Percentiles rank a stretch among this genome's conserved stretches.
These are phyloP conservation scores for Chrysolina oricalcia DNA, from an alignment of 2,888 invertebrate species.

Conservation along the genomic window DNA sequence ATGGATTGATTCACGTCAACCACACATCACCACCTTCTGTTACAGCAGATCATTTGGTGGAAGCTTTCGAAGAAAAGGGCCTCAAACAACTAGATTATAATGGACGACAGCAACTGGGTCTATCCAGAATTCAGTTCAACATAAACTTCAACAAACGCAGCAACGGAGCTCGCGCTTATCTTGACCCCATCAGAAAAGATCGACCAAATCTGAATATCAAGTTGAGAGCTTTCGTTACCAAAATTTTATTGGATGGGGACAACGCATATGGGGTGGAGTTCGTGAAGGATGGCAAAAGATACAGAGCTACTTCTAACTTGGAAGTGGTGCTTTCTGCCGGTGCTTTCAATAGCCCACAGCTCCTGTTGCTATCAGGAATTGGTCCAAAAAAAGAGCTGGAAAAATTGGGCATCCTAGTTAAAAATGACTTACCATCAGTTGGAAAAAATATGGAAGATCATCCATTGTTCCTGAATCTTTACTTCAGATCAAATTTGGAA, in stretches of 20 bases:
- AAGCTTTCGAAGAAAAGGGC: constrained; percentile 77
- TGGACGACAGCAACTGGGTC: constrained; percentile 75
- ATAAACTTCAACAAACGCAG: constrained; percentile 75
- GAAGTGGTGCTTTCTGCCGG: constrained; percentile 89
- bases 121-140: constrained; percentile 78
- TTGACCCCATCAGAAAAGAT: too few species aligned
- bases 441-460: constrained; percentile 90
- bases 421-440: constrained; percentile 80
- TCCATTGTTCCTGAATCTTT: constrained; percentile 36
- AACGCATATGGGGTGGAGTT: constrained; percentile 75
- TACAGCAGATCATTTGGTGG: constrained; percentile 7
- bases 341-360: constrained; percentile 87
- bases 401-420: constrained; percentile 76
- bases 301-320: constrained; percentile 76
- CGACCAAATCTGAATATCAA: constrained; percentile 76
- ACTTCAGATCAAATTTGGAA: constrained; percentile 23
- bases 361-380: constrained; percentile 89
- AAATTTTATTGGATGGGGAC: constrained; percentile 70
- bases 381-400: constrained; percentile 79
- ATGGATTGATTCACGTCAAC: constrained; percentile 30
- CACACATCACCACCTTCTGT: constrained; percentile 31
- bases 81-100: constrained; percentile 77
- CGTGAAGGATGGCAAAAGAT: constrained; percentile 69
- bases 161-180: too few species aligned
- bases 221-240: constrained; percentile 74